Conservation (phyloP, 2,888 invertebrate species). For the Spialia ferax region DNA sequence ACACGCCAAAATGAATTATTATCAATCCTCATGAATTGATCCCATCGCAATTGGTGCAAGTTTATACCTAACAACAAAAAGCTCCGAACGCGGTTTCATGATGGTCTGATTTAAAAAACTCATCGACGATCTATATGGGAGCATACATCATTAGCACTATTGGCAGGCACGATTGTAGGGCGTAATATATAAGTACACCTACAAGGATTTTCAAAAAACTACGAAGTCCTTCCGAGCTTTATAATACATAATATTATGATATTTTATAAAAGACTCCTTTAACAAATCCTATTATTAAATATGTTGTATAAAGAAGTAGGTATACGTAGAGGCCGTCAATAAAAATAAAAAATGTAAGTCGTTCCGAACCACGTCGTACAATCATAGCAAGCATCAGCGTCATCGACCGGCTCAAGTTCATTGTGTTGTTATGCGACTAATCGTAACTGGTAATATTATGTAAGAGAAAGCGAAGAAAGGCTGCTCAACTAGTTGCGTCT, state of each 20-base stretch:
- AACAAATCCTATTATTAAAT: slow-evolving; percentile 29
- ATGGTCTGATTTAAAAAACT: neutral
- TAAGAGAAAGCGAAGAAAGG: slow-evolving; percentile 85
- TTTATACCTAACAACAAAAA: neutral
- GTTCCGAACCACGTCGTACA: slow-evolving; percentile 45
- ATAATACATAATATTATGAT: slow-evolving; percentile 27
- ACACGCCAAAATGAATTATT: neutral
- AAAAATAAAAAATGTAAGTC: slow-evolving; percentile 47
- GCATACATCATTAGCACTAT: slow-evolving; percentile 5
- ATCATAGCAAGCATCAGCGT: slow-evolving; percentile 50
- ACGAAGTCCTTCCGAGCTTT: slow-evolving; percentile 8
- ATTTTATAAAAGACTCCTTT: slow-evolving; percentile 10
- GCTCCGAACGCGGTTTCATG: neutral
- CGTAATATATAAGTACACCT: slow-evolving; percentile 4
- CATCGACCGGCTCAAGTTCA: slow-evolving; percentile 75
- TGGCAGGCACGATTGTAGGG: too few relatives aligned
- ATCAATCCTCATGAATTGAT: neutral
- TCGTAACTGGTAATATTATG: slow-evolving; percentile 77
- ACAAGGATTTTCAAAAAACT: slow-evolving; percentile 14
- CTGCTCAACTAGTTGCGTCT: slow-evolving; percentile 76
- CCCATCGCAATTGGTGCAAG: neutral
- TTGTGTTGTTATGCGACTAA: slow-evolving; percentile 74
- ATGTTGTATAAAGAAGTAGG: slow-evolving; percentile 18
- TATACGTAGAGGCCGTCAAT: slow-evolving; percentile 22
- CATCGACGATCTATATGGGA: neutral